Evolutionary conservation across 2,113 vertebrate species (phyloP).

Genomic region (Prietella phreatophila): DNA sequence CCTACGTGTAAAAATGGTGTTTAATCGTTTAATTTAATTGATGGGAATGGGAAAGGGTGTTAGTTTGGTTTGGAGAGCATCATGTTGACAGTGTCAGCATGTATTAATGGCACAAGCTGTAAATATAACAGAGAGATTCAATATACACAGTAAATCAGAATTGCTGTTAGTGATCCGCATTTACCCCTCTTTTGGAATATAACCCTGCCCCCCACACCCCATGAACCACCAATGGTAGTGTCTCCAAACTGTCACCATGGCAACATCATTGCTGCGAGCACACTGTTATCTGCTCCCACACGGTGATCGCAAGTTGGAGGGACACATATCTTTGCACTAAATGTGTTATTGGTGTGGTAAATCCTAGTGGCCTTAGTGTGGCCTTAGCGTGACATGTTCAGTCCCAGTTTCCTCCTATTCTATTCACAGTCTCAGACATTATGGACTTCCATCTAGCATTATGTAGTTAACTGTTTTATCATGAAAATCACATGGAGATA

Average conservation of each 20-base stretch:
- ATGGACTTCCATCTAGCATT: neutral
- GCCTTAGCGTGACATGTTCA: neutral
- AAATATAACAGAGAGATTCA: neutral
- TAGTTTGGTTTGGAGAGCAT: conserved; percentile 11
- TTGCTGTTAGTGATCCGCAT: neutral
- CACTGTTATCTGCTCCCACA: conserved; percentile 18
- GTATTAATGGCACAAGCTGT: neutral
- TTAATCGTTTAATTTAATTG: conserved; percentile 1
- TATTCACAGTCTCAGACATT: neutral
- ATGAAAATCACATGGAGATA: conserved; percentile 21
- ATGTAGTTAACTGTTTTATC: neutral
- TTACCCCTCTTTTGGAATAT: neutral
- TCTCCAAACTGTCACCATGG: conserved; percentile 46
- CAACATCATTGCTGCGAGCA: conserved; percentile 20
- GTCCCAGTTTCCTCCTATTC: neutral
- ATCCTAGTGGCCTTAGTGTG: neutral
- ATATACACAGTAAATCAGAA: neutral
- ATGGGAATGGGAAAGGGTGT: neutral
- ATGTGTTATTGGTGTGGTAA: neutral
- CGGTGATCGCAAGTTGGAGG: conserved; percentile 6
- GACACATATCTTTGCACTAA: conserved; percentile 11
- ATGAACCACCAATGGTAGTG: neutral
- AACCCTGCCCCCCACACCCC: neutral
- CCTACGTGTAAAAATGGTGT: neutral
- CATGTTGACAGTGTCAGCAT: neutral